Evolutionary conservation across 2,113 vertebrate species (phyloP), one percentile per base, ranked within the genome.

Genomic region (Ceyx margarethae): DNA sequence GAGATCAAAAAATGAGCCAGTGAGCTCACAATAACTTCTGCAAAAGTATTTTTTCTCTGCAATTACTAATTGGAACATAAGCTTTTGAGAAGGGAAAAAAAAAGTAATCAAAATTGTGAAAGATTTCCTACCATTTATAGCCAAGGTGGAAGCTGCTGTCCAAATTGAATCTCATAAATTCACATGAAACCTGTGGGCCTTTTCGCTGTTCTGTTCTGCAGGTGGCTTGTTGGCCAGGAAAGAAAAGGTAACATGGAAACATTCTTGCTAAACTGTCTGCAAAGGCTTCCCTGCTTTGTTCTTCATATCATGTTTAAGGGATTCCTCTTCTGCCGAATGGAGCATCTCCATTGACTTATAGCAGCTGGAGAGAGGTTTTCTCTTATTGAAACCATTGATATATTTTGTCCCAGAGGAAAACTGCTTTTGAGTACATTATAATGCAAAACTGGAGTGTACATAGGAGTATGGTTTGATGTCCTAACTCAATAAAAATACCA

Each of bases 321-420:
- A 91, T 85, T 62, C 64, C 26, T 95, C 3, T 79, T 89, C 64
- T 90, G 86, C 62, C 50, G 54, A 79, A 51, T 67, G 64, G 62
- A 93, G 42, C 74, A 87, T 85, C 84, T 91, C 84, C 71, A 56
- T 20, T 94, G 91, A 92, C 91, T 94, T 89, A 90, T 3, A 76
- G 77, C 77, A 91, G 54, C 66, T 79, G 58, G 58, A 92, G 60
- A 85, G 51, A 56, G 29, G 22, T 25, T 87, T 85, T 94, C 80
- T 37, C 51, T 84, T 80, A 46, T 58, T 89, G 66, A 87, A 94
- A 75, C 54, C 79, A 67, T 73, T 89, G 83, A 95, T 76, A 31
- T 73, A 81, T 90, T 92, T 87, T 46, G 87, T 66, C 64, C 86
- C 67, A 58, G 51, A 91, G 84, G 64, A 96, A 94, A 94, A 93